Percentiles rank a stretch among this genome's conserved stretches.
These are phyloP conservation scores for Picathartes gymnocephalus DNA, from an alignment of 2,113 vertebrate species.

Conservation along the genomic window DNA sequence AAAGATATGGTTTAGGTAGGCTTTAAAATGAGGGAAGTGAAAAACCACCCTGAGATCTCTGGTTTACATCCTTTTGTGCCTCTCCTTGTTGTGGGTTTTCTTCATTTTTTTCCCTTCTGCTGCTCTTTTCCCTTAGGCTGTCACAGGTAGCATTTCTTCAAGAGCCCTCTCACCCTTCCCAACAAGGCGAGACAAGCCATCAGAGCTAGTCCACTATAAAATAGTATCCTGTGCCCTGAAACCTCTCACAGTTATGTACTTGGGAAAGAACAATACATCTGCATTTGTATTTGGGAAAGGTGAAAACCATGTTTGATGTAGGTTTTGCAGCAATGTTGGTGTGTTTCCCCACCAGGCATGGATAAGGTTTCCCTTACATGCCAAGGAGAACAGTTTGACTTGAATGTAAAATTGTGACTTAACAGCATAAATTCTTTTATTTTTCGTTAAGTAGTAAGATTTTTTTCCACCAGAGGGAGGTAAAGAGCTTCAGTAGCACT, in stretches of 20 bases:
- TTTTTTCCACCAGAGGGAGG: conserved; percentile 44
- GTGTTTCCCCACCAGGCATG: background rate
- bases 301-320: background rate
- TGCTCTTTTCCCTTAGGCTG: background rate
- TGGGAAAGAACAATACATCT: background rate
- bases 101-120: background rate
- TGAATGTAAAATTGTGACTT: background rate
- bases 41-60: background rate
- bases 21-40: background rate
- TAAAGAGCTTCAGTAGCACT: conserved; percentile 25
- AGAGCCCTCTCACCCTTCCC: background rate
- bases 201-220: background rate
- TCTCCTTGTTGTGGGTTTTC: background rate
- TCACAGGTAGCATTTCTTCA: background rate
- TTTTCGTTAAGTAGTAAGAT: background rate
- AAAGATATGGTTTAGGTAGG: background rate
- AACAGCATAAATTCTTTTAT: background rate
- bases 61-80: background rate
- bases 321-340: background rate
- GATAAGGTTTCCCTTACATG: background rate
- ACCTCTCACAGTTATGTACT: background rate
- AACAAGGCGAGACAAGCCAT: background rate
- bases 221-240: background rate
- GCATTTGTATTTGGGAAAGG: background rate
- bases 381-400: background rate